phyloP scores from a whole-genome alignment of 2,113 vertebrate species.

The Melanerpes formicivorus region DNA sequence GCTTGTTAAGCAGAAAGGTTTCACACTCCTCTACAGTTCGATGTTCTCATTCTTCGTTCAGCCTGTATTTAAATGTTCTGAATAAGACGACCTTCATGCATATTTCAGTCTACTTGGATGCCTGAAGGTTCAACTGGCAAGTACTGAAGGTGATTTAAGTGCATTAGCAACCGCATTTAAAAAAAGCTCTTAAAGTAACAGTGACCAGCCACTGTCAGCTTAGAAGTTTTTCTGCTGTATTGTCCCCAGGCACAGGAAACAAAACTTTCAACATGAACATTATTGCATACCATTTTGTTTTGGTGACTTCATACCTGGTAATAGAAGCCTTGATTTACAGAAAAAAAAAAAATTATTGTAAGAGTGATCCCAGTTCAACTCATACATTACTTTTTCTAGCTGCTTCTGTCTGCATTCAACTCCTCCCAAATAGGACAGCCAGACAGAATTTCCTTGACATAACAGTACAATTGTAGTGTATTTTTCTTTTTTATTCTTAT shows the following conservation, averaged over 20 bases:
- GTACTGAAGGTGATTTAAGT: background rate
- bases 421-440: background rate
- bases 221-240: background rate
- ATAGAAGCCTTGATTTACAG: background rate
- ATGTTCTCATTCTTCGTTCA: background rate
- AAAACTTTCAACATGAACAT: background rate
- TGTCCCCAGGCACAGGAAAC: background rate
- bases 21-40: background rate
- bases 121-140: background rate
- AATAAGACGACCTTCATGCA: background rate
- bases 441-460: background rate
- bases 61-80: background rate
- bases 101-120: background rate
- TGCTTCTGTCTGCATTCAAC: background rate
- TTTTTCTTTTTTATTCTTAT: background rate
- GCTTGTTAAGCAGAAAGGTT: background rate
- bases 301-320: background rate
- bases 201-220: background rate
- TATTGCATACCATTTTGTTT: background rate
- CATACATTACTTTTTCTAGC: background rate
- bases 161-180: background rate
- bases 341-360: background rate
- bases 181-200: background rate
- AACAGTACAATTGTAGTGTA: background rate
- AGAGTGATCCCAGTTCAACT: background rate